Conservation (phyloP, 2,113 vertebrate species). For the Anarhynchus alexandrinus region DNA sequence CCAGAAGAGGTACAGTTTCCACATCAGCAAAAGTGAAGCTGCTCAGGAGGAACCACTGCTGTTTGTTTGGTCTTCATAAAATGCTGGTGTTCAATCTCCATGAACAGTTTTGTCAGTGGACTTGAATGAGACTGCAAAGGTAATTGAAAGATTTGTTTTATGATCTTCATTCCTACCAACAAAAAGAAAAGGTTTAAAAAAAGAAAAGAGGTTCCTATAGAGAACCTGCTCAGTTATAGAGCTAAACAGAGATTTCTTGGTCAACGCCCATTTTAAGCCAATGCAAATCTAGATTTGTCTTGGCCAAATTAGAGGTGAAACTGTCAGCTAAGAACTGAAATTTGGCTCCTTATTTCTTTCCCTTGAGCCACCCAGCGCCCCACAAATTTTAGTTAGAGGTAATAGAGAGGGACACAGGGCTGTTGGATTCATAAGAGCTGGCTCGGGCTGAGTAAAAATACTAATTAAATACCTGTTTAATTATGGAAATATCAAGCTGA, state of each 20-base stretch:
- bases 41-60: not conserved
- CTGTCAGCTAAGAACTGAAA: not conserved
- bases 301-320: not conserved
- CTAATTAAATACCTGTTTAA: not conserved
- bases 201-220: not conserved
- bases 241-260: not conserved
- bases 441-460: not conserved
- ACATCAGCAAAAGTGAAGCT: not conserved
- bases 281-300: not conserved
- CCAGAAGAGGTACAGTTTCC: not conserved
- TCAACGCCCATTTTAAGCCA: not conserved
- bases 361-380: not conserved
- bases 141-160: not conserved
- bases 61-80: not conserved
- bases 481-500: not conserved
- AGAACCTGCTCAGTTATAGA: not conserved
- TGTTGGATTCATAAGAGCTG: not conserved
- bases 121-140: not conserved
- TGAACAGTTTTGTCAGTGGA: not conserved
- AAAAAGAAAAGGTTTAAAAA: not conserved
- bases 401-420: not conserved
- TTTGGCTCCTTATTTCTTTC: not conserved
- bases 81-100: not conserved
- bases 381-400: not conserved
- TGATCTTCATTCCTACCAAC: not conserved